Percentiles rank a stretch among this genome's conserved stretches.
These are phyloP conservation scores for Alligator sinensis DNA, from an alignment of 2,113 vertebrate genomes.

Conservation along the genomic window DNA sequence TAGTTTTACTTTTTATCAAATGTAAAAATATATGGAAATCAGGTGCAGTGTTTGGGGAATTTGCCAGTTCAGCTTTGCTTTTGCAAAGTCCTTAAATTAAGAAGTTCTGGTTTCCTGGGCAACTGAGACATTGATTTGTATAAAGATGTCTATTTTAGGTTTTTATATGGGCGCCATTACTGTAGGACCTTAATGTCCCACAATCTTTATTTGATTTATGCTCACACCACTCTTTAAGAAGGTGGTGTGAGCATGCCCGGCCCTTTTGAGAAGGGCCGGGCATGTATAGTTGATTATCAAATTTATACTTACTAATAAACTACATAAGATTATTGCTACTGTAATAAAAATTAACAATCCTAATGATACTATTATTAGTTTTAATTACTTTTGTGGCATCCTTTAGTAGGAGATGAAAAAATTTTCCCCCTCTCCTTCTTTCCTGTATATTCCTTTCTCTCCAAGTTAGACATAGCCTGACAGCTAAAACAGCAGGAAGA, in stretches of 20 bases:
- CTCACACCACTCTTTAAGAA: neutral
- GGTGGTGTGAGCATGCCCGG: no score
- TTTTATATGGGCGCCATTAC: neutral
- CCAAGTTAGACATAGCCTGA: neutral
- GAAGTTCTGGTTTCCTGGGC: neutral
- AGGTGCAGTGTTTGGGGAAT: neutral
- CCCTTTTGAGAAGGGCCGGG: neutral
- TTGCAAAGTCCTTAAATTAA: neutral
- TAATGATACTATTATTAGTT: neutral
- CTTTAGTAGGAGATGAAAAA: neutral
- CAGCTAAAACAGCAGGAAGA: neutral
- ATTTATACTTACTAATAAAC: neutral
- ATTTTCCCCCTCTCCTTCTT: neutral
- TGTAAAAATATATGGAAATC: neutral
- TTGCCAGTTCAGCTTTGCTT: neutral
- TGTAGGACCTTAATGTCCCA: neutral
- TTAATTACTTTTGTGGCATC: neutral
- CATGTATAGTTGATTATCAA: neutral
- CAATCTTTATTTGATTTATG: neutral
- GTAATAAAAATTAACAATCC: neutral
- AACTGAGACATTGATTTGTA: neutral
- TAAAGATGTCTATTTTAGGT: neutral
- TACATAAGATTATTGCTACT: neutral
- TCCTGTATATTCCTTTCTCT: neutral
- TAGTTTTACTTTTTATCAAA: neutral